A percentile compares a stretch with the other conserved stretches of the same genome.
phyloP scores from a whole-genome alignment of 2,797 vertebrate genomes.

The Poliocrania exsul region DNA sequence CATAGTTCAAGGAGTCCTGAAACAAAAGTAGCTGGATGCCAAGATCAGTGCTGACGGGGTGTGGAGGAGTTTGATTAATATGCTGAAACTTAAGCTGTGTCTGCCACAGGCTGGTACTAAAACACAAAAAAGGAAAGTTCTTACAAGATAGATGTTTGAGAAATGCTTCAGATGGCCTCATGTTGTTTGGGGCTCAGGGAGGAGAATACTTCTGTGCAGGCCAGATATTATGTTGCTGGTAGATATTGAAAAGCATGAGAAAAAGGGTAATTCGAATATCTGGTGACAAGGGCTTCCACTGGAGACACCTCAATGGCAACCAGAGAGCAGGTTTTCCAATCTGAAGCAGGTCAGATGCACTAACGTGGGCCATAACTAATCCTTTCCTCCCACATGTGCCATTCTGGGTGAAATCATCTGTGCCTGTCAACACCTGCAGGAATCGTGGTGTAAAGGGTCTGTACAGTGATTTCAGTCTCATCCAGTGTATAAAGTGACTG shows the following conservation, averaged over 20 bases:
- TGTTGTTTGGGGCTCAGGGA: background rate
- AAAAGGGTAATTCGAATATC: background rate
- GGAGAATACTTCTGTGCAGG: background rate
- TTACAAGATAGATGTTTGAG: background rate
- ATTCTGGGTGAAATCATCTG: background rate
- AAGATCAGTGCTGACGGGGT: background rate
- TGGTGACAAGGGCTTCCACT: background rate
- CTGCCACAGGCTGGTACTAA: slow-evolving; percentile 11
- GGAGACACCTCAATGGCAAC: background rate
- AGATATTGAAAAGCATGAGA: background rate
- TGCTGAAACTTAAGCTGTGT: slow-evolving; percentile 12
- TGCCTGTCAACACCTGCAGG: background rate
- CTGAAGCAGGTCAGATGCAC: background rate
- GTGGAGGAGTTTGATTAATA: slow-evolving; percentile 47
- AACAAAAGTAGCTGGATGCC: background rate
- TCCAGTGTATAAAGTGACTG: background rate
- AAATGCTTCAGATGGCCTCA: background rate
- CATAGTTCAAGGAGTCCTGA: background rate
- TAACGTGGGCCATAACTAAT: background rate
- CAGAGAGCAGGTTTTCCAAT: background rate
- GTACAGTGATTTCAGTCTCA: background rate
- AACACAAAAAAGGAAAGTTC: background rate
- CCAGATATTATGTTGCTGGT: background rate
- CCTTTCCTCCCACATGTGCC: background rate
- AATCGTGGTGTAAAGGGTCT: background rate